These are phyloP conservation scores for Ptychodera flava DNA, from an alignment of 35 echinoderm and acorn worm genomes.

Conservation along the genomic window DNA sequence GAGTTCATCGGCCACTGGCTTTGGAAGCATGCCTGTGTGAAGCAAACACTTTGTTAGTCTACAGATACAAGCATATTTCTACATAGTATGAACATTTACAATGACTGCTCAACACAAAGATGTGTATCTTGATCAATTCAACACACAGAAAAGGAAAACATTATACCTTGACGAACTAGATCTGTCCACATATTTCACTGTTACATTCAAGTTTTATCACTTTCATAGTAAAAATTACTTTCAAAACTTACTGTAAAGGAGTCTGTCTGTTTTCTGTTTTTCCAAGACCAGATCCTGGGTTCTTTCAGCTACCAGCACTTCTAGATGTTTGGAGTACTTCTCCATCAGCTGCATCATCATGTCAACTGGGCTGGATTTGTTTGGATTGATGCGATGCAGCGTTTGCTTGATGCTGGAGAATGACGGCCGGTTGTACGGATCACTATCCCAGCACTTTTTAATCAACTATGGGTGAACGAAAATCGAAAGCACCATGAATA, in stretches of 20 bases:
- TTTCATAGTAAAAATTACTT: too few relatives aligned
- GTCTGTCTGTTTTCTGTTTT: slow-evolving; percentile 95
- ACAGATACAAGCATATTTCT: too few relatives aligned
- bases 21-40: slow-evolving; percentile 77
- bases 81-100: too few relatives aligned
- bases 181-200: too few relatives aligned
- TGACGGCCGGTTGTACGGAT: slow-evolving; percentile 55
- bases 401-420: slow-evolving; percentile 72
- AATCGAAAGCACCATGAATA: neutral
- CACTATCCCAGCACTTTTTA: slow-evolving; percentile 66
- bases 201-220: too few relatives aligned
- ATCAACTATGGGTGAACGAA: slow-evolving; percentile 49
- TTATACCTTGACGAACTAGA: too few relatives aligned
- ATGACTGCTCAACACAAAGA: too few relatives aligned
- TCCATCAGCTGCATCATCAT: slow-evolving; percentile 99
- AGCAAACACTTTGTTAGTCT: too few relatives aligned
- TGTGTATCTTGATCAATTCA: too few relatives aligned
- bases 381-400: slow-evolving; percentile 84
- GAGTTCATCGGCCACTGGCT: slow-evolving; percentile 79
- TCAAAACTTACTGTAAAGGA: slow-evolving; percentile 84
- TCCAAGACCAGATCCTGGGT: slow-evolving; percentile 76
- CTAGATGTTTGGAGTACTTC: slow-evolving; percentile 96
- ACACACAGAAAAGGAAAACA: too few relatives aligned
- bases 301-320: slow-evolving; percentile 76
- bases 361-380: slow-evolving; percentile 92